Conservation (phyloP, 2,888 invertebrate species). For the Ctena decussata region DNA sequence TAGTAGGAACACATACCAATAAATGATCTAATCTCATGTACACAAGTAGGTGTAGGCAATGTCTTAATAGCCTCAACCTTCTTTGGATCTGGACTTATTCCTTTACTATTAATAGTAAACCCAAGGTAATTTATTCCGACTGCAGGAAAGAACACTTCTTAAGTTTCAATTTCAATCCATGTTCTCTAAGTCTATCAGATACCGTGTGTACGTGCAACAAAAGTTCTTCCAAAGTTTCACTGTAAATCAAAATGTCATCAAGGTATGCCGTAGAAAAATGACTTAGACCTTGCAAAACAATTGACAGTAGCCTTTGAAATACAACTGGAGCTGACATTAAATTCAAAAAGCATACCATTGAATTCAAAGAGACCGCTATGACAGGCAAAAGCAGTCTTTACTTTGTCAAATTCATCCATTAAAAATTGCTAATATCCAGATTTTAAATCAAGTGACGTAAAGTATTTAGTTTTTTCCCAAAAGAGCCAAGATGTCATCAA, state of each 20-base stretch:
- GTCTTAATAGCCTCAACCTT: conserved; percentile 33
- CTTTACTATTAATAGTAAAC: conserved; percentile 32
- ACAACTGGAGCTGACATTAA: conserved; percentile 28
- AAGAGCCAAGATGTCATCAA: conserved; percentile 27
- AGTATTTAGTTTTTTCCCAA: conserved; percentile 29
- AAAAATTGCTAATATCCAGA: conserved; percentile 37
- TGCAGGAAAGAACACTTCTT: conserved; percentile 11
- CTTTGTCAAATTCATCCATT: conserved; percentile 23
- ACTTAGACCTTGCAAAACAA: conserved; percentile 37
- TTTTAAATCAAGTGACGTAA: conserved; percentile 25
- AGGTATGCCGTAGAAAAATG: conserved; percentile 37
- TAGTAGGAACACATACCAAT: conserved; percentile 59
- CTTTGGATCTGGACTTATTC: no score
- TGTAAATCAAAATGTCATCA: no score
- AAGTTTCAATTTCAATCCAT: no score
- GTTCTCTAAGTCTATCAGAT: conserved; percentile 34
- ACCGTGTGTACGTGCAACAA: conserved; percentile 27
- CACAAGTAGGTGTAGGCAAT: conserved; percentile 31
- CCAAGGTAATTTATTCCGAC: conserved; percentile 33
- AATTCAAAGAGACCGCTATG: conserved; percentile 42
- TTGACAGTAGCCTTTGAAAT: conserved; percentile 23
- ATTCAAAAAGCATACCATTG: conserved; percentile 36
- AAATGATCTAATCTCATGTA: conserved; percentile 43
- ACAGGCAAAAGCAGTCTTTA: conserved; percentile 45
- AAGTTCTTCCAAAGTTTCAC: no score